Conservation (phyloP, 1,140 invertebrate genomes). For the Melitaea cinxia region DNA sequence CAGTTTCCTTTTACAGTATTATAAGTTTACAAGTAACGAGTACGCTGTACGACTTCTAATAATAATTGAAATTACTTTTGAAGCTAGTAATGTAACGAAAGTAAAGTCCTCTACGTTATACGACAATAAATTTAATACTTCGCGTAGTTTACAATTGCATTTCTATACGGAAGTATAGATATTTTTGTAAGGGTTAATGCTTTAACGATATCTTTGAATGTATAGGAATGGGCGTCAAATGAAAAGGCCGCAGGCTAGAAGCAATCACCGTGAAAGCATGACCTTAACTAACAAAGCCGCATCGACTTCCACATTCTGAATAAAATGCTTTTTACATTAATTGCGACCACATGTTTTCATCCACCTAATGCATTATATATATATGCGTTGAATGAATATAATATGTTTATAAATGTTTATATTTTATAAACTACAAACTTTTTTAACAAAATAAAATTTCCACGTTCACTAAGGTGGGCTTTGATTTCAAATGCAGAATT, state of each 20-base stretch:
- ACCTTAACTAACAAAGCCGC: constrained; percentile 52
- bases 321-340: constrained; percentile 54
- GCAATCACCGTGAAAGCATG: constrained; percentile 64
- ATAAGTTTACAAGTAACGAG: constrained; percentile 24
- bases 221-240: constrained; percentile 37
- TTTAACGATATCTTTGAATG: constrained; percentile 31
- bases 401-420: constrained; percentile 8
- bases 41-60: constrained; percentile 19
- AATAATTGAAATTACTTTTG: constrained; percentile 35
- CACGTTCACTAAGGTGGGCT: neutral
- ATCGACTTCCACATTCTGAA: constrained; percentile 47
- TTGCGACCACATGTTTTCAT: constrained; percentile 42
- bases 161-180: constrained; percentile 10
- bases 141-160: constrained; percentile 13
- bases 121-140: constrained; percentile 19
- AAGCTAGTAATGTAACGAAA: constrained; percentile 31
- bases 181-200: constrained; percentile 32
- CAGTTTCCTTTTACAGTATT: constrained; percentile 24
- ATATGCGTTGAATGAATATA: constrained; percentile 1
- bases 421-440: neutral
- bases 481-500: neutral
- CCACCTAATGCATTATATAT: constrained; percentile 20
- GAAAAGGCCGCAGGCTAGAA: constrained; percentile 43
- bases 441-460: neutral
- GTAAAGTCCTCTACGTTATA: constrained; percentile 18